These are phyloP conservation scores for Rhinichthys osculus DNA, from an alignment of 2,797 vertebrate species.

Conservation along the genomic window DNA sequence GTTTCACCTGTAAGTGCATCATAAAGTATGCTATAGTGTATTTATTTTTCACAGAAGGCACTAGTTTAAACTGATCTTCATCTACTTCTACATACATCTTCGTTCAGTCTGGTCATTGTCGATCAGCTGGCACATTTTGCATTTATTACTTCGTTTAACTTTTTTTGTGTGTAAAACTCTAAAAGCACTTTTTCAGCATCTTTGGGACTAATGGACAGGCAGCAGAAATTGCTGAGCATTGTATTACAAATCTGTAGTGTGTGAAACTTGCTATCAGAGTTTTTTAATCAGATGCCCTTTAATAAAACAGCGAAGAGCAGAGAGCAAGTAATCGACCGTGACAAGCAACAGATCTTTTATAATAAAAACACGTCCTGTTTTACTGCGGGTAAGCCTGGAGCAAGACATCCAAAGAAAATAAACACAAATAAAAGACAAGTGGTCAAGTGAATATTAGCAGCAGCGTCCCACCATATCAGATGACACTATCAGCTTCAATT, in stretches of 20 bases:
- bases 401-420: not conserved
- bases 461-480: not conserved
- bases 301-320: not conserved
- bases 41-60: too few species aligned
- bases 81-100: not conserved
- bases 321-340: not conserved
- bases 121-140: too few species aligned
- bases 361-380: conserved; percentile 14
- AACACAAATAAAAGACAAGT: conserved; percentile 40
- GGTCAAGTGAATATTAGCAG: conserved; percentile 28
- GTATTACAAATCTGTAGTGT: not conserved
- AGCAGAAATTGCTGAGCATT: not conserved
- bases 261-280: not conserved
- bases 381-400: not conserved
- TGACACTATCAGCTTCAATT: conserved; percentile 36
- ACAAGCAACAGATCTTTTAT: not conserved
- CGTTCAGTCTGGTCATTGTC: not conserved
- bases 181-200: conserved; percentile 23
- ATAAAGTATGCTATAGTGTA: too few species aligned
- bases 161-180: not conserved
- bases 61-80: not conserved
- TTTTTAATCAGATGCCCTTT: conserved; percentile 17
- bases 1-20: too few species aligned
- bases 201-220: conserved; percentile 15
- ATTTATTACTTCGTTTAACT: not conserved